Evolutionary conservation across 2,113 vertebrate species (phyloP).

Genomic region (human): DNA sequence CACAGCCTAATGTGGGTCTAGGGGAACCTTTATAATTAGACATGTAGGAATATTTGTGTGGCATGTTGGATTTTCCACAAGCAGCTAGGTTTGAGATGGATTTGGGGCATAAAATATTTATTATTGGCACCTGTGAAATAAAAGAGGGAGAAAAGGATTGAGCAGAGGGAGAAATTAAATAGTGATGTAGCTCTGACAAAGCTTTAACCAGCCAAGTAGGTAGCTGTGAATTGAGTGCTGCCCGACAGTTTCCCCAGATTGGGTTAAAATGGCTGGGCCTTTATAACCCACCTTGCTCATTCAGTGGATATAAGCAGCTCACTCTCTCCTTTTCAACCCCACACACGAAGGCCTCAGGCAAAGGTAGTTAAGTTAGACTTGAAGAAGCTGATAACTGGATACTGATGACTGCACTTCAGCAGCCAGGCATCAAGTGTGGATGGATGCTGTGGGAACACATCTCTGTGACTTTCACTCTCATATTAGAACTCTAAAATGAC

Average conservation of each 20-base stretch:
- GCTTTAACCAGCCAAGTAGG: not conserved
- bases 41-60: not conserved
- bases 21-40: not conserved
- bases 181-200: not conserved
- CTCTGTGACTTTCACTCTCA: accelerated
- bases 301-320: not conserved
- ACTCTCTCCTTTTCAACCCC: not conserved
- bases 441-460: too few relatives aligned
- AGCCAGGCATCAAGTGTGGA: accelerated
- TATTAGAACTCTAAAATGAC: not conserved
- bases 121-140: constrained; percentile 10
- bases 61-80: not conserved
- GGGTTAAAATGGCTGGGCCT: accelerated
- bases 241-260: accelerated
- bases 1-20: not conserved
- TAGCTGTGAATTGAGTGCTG: not conserved
- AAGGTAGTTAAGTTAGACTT: not conserved
- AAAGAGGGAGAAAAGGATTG: not conserved
- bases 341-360: not conserved
- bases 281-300: not conserved
- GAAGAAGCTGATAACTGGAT: not conserved
- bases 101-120: not conserved
- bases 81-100: not conserved
- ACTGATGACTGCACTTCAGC: accelerated
- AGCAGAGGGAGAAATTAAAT: not conserved